These are phyloP conservation scores for Spodoptera picta DNA, from an alignment of 2,888 invertebrate species.

Conservation along the genomic window DNA sequence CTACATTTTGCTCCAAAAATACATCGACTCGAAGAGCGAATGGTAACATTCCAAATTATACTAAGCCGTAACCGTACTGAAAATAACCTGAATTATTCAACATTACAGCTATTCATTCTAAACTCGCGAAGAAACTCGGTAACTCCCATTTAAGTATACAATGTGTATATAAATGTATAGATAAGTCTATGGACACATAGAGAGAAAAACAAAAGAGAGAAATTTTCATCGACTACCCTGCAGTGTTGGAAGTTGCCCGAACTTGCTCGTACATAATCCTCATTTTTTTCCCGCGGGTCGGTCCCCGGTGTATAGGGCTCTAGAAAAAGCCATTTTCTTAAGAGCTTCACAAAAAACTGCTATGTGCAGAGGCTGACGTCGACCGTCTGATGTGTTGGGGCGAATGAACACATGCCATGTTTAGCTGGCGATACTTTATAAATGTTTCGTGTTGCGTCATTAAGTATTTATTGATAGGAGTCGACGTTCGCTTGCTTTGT, in stretches of 20 bases:
- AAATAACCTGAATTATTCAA: conserved; percentile 44
- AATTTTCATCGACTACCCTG: conserved; percentile 47
- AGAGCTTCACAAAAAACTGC: conserved; percentile 53
- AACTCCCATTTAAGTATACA: conserved; percentile 42
- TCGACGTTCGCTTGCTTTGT: background rate
- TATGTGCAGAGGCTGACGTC: conserved; percentile 26
- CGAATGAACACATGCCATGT: conserved; percentile 17
- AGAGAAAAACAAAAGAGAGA: conserved; percentile 45
- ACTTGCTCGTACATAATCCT: conserved; percentile 51
- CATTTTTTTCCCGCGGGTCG: conserved; percentile 53
- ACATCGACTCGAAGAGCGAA: conserved; percentile 19
- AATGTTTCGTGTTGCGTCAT: conserved; percentile 25
- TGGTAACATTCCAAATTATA: conserved; percentile 25
- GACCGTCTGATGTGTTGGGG: conserved; percentile 12
- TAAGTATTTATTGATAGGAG: conserved; percentile 24
- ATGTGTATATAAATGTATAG: conserved; percentile 1
- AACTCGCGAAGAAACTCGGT: conserved; percentile 31
- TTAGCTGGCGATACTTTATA: conserved; percentile 12
- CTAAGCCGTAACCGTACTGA: conserved; percentile 15
- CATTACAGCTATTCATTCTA: conserved; percentile 36
- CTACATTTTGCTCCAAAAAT: conserved; percentile 25
- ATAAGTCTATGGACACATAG: conserved; percentile 36
- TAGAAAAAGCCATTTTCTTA: conserved; percentile 58
- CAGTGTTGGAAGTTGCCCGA: conserved; percentile 41
- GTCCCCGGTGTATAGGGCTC: conserved; percentile 55